Percentiles rank a stretch among this genome's conserved stretches.
Conservation (phyloP, 2,888 invertebrate species). For the Ephialtes manifestator region DNA sequence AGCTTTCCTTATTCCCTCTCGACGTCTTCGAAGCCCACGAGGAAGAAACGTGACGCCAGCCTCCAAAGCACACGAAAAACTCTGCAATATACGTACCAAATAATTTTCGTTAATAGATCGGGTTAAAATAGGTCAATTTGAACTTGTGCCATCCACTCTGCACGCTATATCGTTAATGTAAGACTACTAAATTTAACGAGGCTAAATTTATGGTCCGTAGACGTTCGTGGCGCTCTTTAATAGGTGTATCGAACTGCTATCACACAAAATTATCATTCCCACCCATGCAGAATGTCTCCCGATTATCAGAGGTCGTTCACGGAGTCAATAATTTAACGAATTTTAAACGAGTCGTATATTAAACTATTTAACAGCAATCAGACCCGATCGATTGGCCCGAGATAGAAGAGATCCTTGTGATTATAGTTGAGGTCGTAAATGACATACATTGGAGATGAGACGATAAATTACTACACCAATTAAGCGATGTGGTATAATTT, state of each 20-base stretch:
- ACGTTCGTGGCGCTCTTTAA: slow-evolving; percentile 6
- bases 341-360: slow-evolving; percentile 1
- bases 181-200: slow-evolving; percentile 58
- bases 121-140: slow-evolving; percentile 47
- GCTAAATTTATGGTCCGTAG: slow-evolving; percentile 51
- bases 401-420: background rate
- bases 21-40: background rate
- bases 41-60: slow-evolving; percentile 3
- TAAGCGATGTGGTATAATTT: background rate
- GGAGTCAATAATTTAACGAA: slow-evolving; percentile 45
- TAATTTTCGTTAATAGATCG: slow-evolving; percentile 9
- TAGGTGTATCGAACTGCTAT: slow-evolving; percentile 36
- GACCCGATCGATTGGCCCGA: background rate
- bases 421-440: background rate
- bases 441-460: background rate
- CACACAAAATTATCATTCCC: slow-evolving; percentile 43
- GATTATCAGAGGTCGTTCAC: slow-evolving; percentile 35
- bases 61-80: background rate
- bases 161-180: slow-evolving; percentile 34
- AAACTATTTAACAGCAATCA: slow-evolving; percentile 4
- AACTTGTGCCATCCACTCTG: slow-evolving; percentile 10
- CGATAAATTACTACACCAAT: background rate
- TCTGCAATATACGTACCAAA: background rate
- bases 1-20: background rate
- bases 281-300: slow-evolving; percentile 3